These are phyloP conservation scores for Drosophila mauritiana DNA, from an alignment of 1,140 invertebrate species.

Conservation along the genomic window DNA sequence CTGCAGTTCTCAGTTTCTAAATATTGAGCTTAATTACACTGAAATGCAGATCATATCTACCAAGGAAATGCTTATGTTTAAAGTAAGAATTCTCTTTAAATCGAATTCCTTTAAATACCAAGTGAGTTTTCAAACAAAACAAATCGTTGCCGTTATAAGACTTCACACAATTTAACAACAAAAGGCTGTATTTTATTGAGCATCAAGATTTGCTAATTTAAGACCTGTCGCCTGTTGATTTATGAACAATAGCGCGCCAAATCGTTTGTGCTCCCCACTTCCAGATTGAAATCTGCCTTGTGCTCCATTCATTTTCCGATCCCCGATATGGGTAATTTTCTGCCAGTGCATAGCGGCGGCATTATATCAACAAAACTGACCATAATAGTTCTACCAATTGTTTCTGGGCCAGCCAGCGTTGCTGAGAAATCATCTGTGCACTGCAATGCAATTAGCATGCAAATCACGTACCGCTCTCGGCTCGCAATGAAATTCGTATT, in stretches of 20 bases:
- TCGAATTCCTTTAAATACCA: not conserved
- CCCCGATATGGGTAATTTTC: not conserved
- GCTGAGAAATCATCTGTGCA: constrained; percentile 19
- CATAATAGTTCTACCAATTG: constrained; percentile 57
- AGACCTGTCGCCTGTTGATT: constrained; percentile 8
- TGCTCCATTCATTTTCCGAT: not conserved
- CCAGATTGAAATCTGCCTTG: not conserved
- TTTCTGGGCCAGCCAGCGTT: constrained; percentile 45
- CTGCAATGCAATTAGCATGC: constrained; percentile 67
- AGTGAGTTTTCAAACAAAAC: not conserved
- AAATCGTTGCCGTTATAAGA: not conserved
- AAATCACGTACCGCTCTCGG: constrained; percentile 67
- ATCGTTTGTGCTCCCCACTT: constrained; percentile 1
- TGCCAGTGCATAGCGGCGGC: no score
- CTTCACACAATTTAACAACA: constrained; percentile 10
- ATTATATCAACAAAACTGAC: constrained; percentile 14
- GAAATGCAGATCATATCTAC: no score
- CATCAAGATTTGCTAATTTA: constrained; percentile 23
- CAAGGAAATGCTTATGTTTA: no score
- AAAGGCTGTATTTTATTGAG: constrained; percentile 19
- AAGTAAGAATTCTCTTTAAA: no score
- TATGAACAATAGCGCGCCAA: constrained; percentile 2
- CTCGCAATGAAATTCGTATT: constrained; percentile 69
- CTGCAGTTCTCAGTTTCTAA: not conserved
- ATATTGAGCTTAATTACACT: not conserved